Base-by-base conservation (phyloP, 1,140 invertebrate genomes). In the Microplitis demolitor region DNA sequence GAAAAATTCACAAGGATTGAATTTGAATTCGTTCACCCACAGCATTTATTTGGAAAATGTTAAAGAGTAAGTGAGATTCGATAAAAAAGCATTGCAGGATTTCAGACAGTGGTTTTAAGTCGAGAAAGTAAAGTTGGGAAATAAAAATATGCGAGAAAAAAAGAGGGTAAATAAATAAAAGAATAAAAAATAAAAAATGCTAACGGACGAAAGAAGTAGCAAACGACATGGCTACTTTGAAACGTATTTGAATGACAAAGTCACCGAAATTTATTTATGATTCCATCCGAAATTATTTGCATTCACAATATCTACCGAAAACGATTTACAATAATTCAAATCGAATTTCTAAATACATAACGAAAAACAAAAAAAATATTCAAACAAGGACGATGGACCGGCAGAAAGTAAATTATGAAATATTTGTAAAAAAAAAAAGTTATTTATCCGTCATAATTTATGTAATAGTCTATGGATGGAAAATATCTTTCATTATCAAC, bases 221-320 rank as follows among this genome's bases (percentile, higher is more conserved):
- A 34, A 31, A 60, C 31, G 34, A 51, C 14, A 45, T 39, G 16
- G 67, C 67, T 37, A 60, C 54, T 60, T 39, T 39, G 5, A 31
- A 60, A 67, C 35, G 54, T 68, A 83, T 84, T 84, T 84, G 78
- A 84, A 84, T 84, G 80, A 84, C 82, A 84, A 84, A 83, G 82
- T 83, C 76, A 61, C 66, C 61, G 66, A 72, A 75, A 75, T 45
- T 69, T 75, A 79, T 74, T 70, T 60, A 64, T n/a, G 14, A 14
- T 69, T 68, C 35, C 35, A 67, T 45, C 34, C 58, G n/a, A 34
- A 56, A 64, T 76, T 70, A 69, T 83, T 80, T 81, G 76, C 79
- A 78, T 82, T 68, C 73, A 74, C 76, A 80, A 74, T 66, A 69
- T 35, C 9, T n/a, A 35, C 3, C 33, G 0, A 62, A 56, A 56